Evolutionary conservation across 2,888 invertebrate genomes (phyloP), one percentile per base, ranked within the genome.

Genomic region (Agriopis leucophaearia): DNA sequence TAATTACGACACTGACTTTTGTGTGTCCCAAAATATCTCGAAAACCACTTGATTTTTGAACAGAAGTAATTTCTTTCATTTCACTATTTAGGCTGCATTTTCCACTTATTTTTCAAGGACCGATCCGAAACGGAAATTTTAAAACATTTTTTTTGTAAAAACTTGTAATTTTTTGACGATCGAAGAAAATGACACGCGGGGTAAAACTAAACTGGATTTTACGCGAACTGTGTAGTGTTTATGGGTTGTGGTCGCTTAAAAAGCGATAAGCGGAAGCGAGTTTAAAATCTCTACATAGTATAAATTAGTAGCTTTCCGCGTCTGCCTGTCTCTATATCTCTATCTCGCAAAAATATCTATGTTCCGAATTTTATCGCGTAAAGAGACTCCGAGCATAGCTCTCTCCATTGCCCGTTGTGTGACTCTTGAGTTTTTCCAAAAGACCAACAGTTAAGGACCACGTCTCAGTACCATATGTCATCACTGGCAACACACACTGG

Each of bases 191-290:
- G 50, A 44, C 52, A 44, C 61, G 13, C 47, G 42, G n/a, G 52
- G 45, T 51, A 59, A 52, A 52, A 68, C 57, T 58, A 57, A 64
- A 71, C 69, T 73, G 66, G 61, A 69, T 71, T 67, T 71, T 3
- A 51, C 51, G 58, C 58, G 42, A 64, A 65, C 58, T 38, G 40
- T 54, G 16, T 40, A 38, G 57, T 42, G 40, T 36, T 45, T 12
- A 35, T 10, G 47, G 35, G 57, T 48, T 52, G 48, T 45, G 68
- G 55, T 56, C 45, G 15, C 7, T 44, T 48, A 13, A 54, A 69
- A 0, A 67, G 51, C 57, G 64, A 62, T 35, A 51, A 64, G 64
- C 59, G 66, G 65, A 12, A 62, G 45, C 60, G 56, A 51, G 35
- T 15, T 44, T 15, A 15, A 55, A 18, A 55, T 45, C n/a, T n/a